Conservation (phyloP, 2,888 invertebrate species). For the Sinhomidia bicolor region DNA sequence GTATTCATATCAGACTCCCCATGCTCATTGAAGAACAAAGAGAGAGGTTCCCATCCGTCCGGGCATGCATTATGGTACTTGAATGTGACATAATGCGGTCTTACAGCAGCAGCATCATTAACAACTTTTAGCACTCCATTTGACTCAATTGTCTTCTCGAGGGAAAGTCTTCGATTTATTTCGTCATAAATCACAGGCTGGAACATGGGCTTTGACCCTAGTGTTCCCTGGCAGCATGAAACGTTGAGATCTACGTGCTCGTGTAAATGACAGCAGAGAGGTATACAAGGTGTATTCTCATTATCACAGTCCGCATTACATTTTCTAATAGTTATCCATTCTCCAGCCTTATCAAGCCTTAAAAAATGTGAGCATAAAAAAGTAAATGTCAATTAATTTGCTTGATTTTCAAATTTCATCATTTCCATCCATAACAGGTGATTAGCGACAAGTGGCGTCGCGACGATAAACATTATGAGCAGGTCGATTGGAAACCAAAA, state of each 20-base stretch:
- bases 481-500: no score
- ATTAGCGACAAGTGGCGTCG: no score
- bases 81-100: slow-evolving; percentile 64
- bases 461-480: no score
- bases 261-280: slow-evolving; percentile 73
- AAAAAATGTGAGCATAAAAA: background rate
- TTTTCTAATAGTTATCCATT: slow-evolving; percentile 44
- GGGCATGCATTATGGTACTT: slow-evolving; percentile 59
- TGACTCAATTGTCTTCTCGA: slow-evolving; percentile 51
- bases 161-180: slow-evolving; percentile 63
- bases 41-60: slow-evolving; percentile 23
- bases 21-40: slow-evolving; percentile 54
- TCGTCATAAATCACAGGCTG: slow-evolving; percentile 66
- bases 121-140: background rate
- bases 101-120: slow-evolving; percentile 6
- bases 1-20: slow-evolving; percentile 51
- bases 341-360: slow-evolving; percentile 38
- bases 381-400: background rate
- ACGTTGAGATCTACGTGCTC: slow-evolving; percentile 59
- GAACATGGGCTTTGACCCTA: slow-evolving; percentile 47
- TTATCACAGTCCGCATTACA: slow-evolving; percentile 68
- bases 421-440: no score
- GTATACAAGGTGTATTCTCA: slow-evolving; percentile 68
- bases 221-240: slow-evolving; percentile 50
- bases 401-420: no score